Base-by-base conservation (phyloP, 2,797 vertebrate genomes). In the Cirrhinus molitorella region DNA sequence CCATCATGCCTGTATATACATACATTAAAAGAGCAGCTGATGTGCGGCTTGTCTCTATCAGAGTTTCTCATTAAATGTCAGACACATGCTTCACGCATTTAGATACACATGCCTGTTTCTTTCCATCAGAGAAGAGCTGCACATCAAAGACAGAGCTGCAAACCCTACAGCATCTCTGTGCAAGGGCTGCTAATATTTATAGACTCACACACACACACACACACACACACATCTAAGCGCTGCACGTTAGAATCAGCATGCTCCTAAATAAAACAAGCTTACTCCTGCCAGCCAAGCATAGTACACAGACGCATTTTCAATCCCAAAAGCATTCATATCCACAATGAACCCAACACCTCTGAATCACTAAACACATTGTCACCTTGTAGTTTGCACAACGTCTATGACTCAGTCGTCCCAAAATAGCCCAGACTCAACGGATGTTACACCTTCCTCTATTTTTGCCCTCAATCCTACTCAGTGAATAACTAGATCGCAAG, bases 341-440 rank as follows among this genome's bases (percentile, higher is more conserved):
- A 59, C 77, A 70, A 37, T 70, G 31, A 34, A 55, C 51, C 63
- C 1, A 34, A 59, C 81, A 78, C 65, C 66, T 70, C 53, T 37
- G 81, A 83, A 83, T 76, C 73, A 83, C 72, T 45, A 83, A 78
- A 78, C 74, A 70, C 53, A 14, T 77, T 71, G 73, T 83, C 74
- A 70, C 74, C 73, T 57, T 83, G 81, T 77, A 77, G 81, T 83
- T 77, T 77, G 23, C 34, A 34, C 7, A 4, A 14, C 4, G 21
- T 47, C 66, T 80, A 23, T 79, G 83, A 85, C 37, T 79, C 83
- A 85, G 68, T 28, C 37, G 19, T 80, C 68, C 70, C 43, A 67
- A 80, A 71, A 80, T 85, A 79, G 83, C 79, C 45, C 47, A 31
- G 45, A 74, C 77, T 53, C 61, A 57, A 45, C 37, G 49, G 34